These are phyloP conservation scores for Camelus bactrianus DNA, from an alignment of 2,113 vertebrate species.

Conservation along the genomic window DNA sequence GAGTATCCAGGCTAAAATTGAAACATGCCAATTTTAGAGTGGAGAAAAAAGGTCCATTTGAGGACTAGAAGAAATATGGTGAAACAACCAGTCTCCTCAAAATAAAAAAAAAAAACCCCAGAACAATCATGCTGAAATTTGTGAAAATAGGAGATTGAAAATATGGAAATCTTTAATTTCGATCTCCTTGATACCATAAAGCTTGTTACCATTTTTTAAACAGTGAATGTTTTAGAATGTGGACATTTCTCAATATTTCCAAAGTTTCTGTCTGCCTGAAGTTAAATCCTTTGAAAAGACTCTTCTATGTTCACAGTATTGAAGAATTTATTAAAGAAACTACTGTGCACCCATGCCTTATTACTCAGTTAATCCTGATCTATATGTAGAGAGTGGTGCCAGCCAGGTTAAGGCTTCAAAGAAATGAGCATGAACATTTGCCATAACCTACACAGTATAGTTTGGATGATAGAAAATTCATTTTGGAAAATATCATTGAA, in stretches of 20 bases:
- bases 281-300: slow-evolving; percentile 73
- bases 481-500: slow-evolving; percentile 47
- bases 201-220: slow-evolving; percentile 52
- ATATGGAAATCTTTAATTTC: slow-evolving; percentile 55
- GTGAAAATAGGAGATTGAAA: slow-evolving; percentile 37
- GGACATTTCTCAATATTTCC: slow-evolving; percentile 66
- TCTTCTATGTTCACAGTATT: slow-evolving; percentile 59
- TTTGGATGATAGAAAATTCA: slow-evolving; percentile 54
- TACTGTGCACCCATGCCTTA: slow-evolving; percentile 64
- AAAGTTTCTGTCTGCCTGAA: slow-evolving; percentile 63
- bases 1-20: neutral
- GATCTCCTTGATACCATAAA: slow-evolving; percentile 62
- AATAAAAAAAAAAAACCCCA: neutral
- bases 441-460: neutral
- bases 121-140: neutral
- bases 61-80: neutral
- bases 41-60: neutral
- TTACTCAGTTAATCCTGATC: slow-evolving; percentile 55
- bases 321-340: slow-evolving; percentile 75
- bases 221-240: slow-evolving; percentile 61
- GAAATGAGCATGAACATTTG: slow-evolving; percentile 24
- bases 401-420: neutral
- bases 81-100: neutral
- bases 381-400: slow-evolving; percentile 26
- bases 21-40: neutral